phyloP scores from a whole-genome alignment of 1,140 invertebrate genomes.

The Marisa cornuarietis region DNA sequence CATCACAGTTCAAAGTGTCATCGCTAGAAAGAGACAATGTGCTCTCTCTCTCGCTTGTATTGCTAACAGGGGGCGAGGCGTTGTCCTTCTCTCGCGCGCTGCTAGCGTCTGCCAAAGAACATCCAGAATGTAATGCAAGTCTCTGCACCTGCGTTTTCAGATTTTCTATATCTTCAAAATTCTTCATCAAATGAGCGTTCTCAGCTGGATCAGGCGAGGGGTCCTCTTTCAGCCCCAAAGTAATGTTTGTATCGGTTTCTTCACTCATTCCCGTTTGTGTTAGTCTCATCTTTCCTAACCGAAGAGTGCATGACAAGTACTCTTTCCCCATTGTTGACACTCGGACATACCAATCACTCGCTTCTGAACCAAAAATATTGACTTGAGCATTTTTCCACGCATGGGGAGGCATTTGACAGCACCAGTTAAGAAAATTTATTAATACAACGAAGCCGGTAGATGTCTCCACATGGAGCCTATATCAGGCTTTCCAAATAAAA shows the following conservation, averaged over 20 bases:
- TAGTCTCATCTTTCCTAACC: conserved; percentile 29
- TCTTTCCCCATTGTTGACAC: conserved; percentile 31
- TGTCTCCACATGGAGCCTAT: background rate
- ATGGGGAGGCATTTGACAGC: background rate
- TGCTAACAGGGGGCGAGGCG: background rate
- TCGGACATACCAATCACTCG: conserved; percentile 18
- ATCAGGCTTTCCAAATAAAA: conserved; percentile 1
- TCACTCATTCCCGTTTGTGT: conserved; percentile 21
- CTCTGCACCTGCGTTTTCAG: conserved; percentile 26
- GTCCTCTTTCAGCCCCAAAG: conserved; percentile 16
- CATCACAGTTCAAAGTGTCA: conserved; percentile 25
- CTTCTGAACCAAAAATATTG: background rate
- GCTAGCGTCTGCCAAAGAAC: background rate
- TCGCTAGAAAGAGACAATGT: conserved; percentile 27
- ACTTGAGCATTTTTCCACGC: conserved; percentile 9
- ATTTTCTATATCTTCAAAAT: conserved; percentile 28
- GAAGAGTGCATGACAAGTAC: background rate
- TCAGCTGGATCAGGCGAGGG: background rate
- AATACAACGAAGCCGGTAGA: background rate
- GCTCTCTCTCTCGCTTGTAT: conserved; percentile 7
- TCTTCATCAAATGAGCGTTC: conserved; percentile 21
- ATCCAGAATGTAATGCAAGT: conserved; percentile 4
- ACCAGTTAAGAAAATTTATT: background rate
- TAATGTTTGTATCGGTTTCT: conserved; percentile 12
- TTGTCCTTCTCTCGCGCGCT: background rate